Percentiles rank a stretch among this genome's conserved stretches.
phyloP scores from a whole-genome alignment of 2,797 vertebrate species.

The Rhynchonycteris naso region DNA sequence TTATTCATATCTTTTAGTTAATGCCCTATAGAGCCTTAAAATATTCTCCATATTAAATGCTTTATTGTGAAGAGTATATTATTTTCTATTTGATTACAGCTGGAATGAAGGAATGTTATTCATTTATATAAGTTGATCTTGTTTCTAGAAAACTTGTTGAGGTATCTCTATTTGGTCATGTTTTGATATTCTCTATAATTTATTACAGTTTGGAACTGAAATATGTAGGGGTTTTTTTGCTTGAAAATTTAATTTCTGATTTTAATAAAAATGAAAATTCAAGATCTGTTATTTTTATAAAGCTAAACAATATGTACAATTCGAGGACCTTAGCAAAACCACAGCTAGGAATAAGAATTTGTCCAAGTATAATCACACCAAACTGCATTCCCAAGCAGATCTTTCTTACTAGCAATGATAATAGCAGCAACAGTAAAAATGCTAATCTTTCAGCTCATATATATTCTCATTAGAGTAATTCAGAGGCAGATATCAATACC shows the following conservation, averaged over 20 bases:
- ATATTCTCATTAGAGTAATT: neutral
- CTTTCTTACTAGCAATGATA: neutral
- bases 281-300: neutral
- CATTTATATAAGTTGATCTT: neutral
- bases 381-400: neutral
- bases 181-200: slow-evolving; percentile 25
- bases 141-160: neutral
- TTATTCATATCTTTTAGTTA: neutral
- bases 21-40: slow-evolving; percentile 1
- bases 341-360: slow-evolving; percentile 13
- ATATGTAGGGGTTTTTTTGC: slow-evolving; percentile 13
- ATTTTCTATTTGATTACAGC: slow-evolving; percentile 25
- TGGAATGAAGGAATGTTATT: neutral
- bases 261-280: slow-evolving; percentile 40
- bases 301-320: neutral
- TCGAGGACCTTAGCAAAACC: neutral
- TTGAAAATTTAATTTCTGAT: slow-evolving; percentile 45
- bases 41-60: neutral
- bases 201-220: slow-evolving; percentile 21
- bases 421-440: neutral
- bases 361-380: neutral
- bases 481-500: neutral
- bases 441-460: neutral
- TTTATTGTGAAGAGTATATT: neutral
- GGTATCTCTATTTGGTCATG: slow-evolving; percentile 21